Percentiles rank a stretch among this genome's conserved stretches.
phyloP scores from a whole-genome alignment of 2,797 vertebrate species.

The Clamator glandarius region DNA sequence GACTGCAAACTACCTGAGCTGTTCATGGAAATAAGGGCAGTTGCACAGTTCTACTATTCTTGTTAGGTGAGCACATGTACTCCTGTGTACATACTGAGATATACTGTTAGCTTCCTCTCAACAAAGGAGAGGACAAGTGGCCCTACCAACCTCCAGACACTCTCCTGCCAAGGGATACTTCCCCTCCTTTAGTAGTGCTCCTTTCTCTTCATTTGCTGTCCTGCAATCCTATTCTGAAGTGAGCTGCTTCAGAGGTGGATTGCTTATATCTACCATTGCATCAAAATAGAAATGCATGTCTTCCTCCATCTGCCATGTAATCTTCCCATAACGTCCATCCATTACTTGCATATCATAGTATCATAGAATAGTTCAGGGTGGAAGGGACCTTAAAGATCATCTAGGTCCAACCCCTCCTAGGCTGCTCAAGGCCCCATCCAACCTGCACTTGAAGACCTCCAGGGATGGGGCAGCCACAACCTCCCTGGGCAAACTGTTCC shows the following conservation, averaged over 20 bases:
- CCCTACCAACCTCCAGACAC: neutral
- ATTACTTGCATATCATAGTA: neutral
- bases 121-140: neutral
- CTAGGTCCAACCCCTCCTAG: too few species aligned
- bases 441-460: too few species aligned
- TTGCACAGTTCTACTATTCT: neutral
- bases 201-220: neutral
- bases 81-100: fast-evolving
- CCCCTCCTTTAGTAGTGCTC: neutral
- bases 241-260: neutral
- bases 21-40: neutral
- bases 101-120: neutral
- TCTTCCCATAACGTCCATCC: neutral
- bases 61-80: fast-evolving
- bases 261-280: neutral
- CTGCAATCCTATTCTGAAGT: neutral
- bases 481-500: too few species aligned
- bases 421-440: too few species aligned
- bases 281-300: neutral
- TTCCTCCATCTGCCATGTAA: neutral
- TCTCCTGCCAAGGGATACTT: neutral
- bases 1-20: neutral
- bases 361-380: too few species aligned
- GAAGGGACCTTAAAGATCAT: too few species aligned
- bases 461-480: too few species aligned